A percentile compares a stretch with the other conserved stretches of the same genome.
Evolutionary conservation across 1,140 invertebrate genomes (phyloP).

Genomic region (Ostrea edulis): DNA sequence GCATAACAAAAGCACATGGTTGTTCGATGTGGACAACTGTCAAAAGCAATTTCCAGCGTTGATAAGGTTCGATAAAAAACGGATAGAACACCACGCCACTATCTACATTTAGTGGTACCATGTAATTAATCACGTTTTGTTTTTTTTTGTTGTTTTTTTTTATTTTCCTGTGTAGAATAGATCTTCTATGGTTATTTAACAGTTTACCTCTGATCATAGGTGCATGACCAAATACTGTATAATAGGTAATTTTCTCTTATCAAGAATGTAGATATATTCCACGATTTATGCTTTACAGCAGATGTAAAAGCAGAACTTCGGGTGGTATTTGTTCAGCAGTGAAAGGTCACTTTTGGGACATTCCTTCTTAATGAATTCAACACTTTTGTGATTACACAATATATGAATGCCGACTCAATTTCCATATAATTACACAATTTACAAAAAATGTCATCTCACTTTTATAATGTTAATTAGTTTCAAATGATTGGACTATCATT

Average conservation of each 20-base stretch:
- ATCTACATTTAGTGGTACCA: neutral
- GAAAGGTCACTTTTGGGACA: neutral
- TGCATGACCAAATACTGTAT: slow-evolving; percentile 22
- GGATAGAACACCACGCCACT: neutral
- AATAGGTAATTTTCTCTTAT: slow-evolving; percentile 24
- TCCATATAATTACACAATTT: neutral
- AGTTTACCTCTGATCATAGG: slow-evolving; percentile 12
- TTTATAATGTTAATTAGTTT: neutral
- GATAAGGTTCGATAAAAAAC: slow-evolving; percentile 32
- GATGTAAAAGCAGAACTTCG: slow-evolving; percentile 1
- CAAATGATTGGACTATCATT: no score
- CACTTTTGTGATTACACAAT: neutral
- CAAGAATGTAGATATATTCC: slow-evolving; percentile 32
- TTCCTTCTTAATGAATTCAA: neutral
- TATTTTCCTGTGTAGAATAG: slow-evolving; percentile 15
- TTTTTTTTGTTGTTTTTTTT: neutral
- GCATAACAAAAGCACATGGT: slow-evolving; percentile 64
- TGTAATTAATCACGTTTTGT: slow-evolving; percentile 30
- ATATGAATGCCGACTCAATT: neutral
- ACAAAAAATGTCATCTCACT: neutral
- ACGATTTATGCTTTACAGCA: neutral
- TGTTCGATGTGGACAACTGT: slow-evolving; percentile 25
- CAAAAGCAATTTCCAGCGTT: slow-evolving; percentile 1
- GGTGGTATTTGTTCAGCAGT: neutral
- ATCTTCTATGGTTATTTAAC: slow-evolving; percentile 22